These are phyloP conservation scores for Liolophura sinensis DNA, from an alignment of 1,140 invertebrate genomes.

Conservation along the genomic window DNA sequence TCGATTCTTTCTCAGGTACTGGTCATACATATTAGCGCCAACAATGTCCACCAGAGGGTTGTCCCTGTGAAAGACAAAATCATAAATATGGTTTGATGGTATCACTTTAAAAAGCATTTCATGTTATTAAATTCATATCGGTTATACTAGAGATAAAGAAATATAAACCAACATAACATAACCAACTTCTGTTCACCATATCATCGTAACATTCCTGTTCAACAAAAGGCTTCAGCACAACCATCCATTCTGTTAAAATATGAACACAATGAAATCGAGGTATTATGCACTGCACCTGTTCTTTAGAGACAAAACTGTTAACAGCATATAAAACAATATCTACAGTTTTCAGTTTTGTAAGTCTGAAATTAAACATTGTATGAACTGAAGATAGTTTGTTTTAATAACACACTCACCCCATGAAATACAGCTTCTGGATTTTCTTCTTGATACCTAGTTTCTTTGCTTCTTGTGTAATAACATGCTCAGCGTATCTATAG, in stretches of 20 bases:
- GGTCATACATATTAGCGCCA: constrained; percentile 73
- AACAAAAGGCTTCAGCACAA: background rate
- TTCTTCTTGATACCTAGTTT: constrained; percentile 39
- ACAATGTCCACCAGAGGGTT: constrained; percentile 75
- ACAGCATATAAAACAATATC: background rate
- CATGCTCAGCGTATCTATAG: constrained; percentile 56
- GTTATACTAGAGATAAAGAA: background rate
- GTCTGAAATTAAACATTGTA: too few species aligned
- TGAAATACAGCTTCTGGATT: constrained; percentile 56
- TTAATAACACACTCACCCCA: constrained; percentile 48
- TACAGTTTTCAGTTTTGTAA: background rate
- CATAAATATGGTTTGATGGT: background rate
- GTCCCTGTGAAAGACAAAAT: constrained; percentile 63
- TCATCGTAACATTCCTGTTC: background rate
- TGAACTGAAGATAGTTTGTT: background rate
- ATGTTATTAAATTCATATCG: background rate
- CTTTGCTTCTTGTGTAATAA: constrained; percentile 47
- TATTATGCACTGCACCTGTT: too few species aligned
- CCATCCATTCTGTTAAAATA: background rate
- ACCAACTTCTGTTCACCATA: background rate
- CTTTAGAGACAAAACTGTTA: background rate
- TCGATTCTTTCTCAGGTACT: constrained; percentile 60
- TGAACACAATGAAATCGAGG: too few species aligned
- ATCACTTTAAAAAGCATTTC: background rate
- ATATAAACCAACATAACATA: background rate